phyloP scores from a whole-genome alignment of 2,888 invertebrate species.

The Mellilla xanthometata region DNA sequence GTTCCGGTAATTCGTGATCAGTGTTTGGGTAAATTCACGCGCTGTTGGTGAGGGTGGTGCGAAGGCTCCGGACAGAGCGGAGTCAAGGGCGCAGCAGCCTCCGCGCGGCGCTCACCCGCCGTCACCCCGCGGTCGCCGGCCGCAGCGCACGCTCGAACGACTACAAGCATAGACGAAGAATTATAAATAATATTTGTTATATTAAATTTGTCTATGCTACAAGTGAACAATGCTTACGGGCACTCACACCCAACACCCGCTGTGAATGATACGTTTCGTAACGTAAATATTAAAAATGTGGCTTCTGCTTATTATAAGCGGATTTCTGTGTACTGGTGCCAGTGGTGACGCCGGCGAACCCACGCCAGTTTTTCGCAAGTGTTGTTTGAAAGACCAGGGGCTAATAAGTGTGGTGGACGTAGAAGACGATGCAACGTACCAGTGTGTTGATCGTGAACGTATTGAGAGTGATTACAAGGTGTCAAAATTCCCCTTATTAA shows the following conservation, averaged over 20 bases:
- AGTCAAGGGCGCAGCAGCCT: conserved; percentile 70
- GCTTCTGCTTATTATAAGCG: conserved; percentile 46
- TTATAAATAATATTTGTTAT: too few species aligned
- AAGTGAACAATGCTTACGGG: conserved; percentile 54
- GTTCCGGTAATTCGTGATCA: too few species aligned
- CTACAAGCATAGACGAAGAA: conserved; percentile 20
- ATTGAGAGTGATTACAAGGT: conserved; percentile 44
- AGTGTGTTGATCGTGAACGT: conserved; percentile 53
- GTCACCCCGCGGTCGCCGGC: conserved; percentile 54
- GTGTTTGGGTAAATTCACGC: too few species aligned
- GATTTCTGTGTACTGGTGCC: conserved; percentile 39
- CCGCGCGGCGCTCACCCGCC: conserved; percentile 37
- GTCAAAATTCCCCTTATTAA: conserved; percentile 48
- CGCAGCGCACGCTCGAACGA: conserved; percentile 51
- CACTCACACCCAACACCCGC: conserved; percentile 63
- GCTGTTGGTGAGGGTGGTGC: conserved; percentile 1
- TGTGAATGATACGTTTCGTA: conserved; percentile 46
- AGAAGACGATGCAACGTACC: conserved; percentile 40
- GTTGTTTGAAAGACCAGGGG: conserved; percentile 58
- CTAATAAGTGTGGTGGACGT: conserved; percentile 51
- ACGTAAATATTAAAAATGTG: conserved; percentile 48
- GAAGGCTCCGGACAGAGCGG: conserved; percentile 16
- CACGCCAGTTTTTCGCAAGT: conserved; percentile 59
- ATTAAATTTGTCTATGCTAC: too few species aligned
- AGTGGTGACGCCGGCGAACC: conserved; percentile 38